A percentile compares a stretch with the other conserved stretches of the same genome.
Evolutionary conservation across 2,113 vertebrate species (phyloP).

Genomic region (Ameiurus melas): DNA sequence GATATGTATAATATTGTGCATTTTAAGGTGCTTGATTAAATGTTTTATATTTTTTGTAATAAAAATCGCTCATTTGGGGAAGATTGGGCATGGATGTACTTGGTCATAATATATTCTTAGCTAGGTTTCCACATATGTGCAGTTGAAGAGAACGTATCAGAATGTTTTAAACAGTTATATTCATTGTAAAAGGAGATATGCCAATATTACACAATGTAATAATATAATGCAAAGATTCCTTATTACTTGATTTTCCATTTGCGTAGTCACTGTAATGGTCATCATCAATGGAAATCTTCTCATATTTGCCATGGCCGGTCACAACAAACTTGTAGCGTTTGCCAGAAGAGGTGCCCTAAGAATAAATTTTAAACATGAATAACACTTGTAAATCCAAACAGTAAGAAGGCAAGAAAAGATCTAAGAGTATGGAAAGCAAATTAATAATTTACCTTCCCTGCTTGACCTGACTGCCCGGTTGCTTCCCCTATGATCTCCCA

Average conservation of each 20-base stretch:
- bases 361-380: neutral
- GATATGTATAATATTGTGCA: constrained; percentile 43
- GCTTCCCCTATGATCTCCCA: constrained; percentile 84
- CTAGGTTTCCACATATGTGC: neutral
- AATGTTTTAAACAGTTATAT: neutral
- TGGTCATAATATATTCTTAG: neutral
- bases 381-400: neutral
- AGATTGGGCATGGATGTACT: neutral
- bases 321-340: constrained; percentile 90
- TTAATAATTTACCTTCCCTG: constrained; percentile 57
- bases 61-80: constrained; percentile 46
- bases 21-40: constrained; percentile 41
- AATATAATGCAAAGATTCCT: neutral
- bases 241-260: constrained; percentile 60
- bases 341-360: constrained; percentile 71
- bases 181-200: neutral
- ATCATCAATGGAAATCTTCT: constrained; percentile 81
- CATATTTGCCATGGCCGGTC: constrained; percentile 92
- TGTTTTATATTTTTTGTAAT: constrained; percentile 59
- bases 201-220: neutral
- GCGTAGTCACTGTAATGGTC: constrained; percentile 56
- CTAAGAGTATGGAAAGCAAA: neutral
- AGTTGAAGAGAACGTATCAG: neutral
- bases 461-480: constrained; percentile 27
- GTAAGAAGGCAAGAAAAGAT: neutral